Evolutionary conservation across 2,113 vertebrate species (phyloP), one percentile per base, ranked within the genome.

Genomic region (Chitala chitala): DNA sequence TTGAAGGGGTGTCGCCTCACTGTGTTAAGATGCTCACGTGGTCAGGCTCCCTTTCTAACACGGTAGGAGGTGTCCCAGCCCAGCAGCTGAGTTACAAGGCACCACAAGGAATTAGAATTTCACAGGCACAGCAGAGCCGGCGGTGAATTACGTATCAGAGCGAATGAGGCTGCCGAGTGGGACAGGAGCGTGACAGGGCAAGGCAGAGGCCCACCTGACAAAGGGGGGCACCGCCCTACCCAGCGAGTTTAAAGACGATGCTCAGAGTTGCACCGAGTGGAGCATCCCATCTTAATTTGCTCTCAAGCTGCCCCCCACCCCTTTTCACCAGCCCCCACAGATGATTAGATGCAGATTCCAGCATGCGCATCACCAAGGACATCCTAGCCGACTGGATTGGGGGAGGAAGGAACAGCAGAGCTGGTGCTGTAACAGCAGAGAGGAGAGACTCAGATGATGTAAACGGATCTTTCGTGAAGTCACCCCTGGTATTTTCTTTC

Each of bases 111-210:
- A 88, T 89, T 84, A 82, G 86, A 88, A 89, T 86, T 58, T 17
- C 15, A 54, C 48, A 63, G 48, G 61, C 59, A 15, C 59, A 78
- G 81, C 80, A 58, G 53, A 65, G 63, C 51, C n/a, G 79, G 79
- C 81, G 82, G 81, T 75, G 84, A 91, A 92, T 92, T 87, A 90
- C 90, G 90, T 85, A 90, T 91, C 83, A 88, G 78, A 78, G 69
- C 44, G 40, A 36, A 71, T 82, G 80, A 83, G 74, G 78, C 82
- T 82, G 78, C 71, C 77, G 83, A 85, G 86, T 83, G 78, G 8
- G 44, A 33, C 17, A 15, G 56, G 44, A 46, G 26, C 51, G 54
- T 53, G 69, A 24, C 29, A 50, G 50, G 17, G 53, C n/a, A n/a
- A n/a, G n/a, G n/a, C n/a, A n/a, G n/a, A n/a, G n/a, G n/a, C n/a